Conservation (phyloP, 2,888 invertebrate genomes). For the Philereme transversata region DNA sequence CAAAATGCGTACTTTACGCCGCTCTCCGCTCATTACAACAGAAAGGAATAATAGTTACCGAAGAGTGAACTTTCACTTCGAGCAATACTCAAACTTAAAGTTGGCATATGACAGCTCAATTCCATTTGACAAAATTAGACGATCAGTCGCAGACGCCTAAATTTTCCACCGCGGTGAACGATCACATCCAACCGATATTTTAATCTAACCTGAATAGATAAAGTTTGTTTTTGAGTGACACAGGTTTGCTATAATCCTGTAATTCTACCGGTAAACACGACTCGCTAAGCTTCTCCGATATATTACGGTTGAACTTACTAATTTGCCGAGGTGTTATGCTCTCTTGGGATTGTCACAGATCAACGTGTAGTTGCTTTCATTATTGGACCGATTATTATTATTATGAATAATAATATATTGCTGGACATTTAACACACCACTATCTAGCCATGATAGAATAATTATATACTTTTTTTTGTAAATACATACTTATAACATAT, state of each 20-base stretch:
- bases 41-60: too few species aligned
- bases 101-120: not conserved
- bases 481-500: too few species aligned
- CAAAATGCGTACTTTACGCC: constrained; percentile 15
- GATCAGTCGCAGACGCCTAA: too few species aligned
- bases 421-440: too few species aligned
- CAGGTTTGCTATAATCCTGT: constrained; percentile 20
- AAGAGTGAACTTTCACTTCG: too few species aligned
- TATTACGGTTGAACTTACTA: constrained; percentile 42
- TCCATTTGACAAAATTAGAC: too few species aligned
- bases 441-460: too few species aligned
- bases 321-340: constrained; percentile 37
- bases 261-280: constrained; percentile 29
- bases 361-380: constrained; percentile 24
- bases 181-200: too few species aligned
- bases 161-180: too few species aligned
- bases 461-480: too few species aligned
- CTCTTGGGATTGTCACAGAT: constrained; percentile 24
- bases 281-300: constrained; percentile 40
- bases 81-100: not conserved
- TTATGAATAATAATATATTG: not conserved
- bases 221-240: constrained; percentile 1
- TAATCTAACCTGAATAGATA: too few species aligned
- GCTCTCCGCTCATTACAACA: constrained; percentile 20
- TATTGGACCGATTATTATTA: constrained; percentile 16